Percentiles rank a stretch among this genome's conserved stretches.
These are phyloP conservation scores for Thripadectes ignobilis DNA, from an alignment of 2,797 vertebrate species.

Conservation along the genomic window DNA sequence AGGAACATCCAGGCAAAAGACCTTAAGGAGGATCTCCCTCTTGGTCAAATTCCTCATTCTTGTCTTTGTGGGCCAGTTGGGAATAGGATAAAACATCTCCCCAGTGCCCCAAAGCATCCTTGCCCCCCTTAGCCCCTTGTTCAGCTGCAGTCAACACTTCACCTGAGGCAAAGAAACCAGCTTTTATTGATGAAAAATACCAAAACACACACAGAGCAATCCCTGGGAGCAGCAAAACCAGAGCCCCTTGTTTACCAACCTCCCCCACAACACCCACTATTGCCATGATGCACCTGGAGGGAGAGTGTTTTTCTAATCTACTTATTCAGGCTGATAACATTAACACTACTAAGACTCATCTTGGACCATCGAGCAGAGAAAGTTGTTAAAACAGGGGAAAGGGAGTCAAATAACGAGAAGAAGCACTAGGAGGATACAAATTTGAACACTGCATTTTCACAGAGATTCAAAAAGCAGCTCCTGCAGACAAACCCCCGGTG, in stretches of 20 bases:
- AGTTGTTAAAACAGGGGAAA: background rate
- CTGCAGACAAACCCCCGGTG: background rate
- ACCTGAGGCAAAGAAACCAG: background rate
- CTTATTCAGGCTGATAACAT: background rate
- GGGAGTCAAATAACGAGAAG: background rate
- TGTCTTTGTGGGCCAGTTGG: background rate
- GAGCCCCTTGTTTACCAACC: background rate
- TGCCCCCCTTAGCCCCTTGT: background rate
- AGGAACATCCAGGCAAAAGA: rapidly evolving
- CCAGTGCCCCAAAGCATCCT: background rate
- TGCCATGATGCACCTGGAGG: background rate
- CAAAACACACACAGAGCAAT: background rate
- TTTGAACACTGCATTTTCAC: background rate
- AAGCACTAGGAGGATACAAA: background rate
- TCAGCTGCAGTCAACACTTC: background rate
- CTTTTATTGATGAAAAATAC: constrained; percentile 33
- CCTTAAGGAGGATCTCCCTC: background rate
- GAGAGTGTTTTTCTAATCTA: background rate
- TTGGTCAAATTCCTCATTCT: background rate
- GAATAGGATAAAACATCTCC: background rate
- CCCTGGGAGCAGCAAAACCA: background rate
- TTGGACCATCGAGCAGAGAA: background rate
- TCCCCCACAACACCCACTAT: background rate
- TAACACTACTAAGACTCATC: background rate
- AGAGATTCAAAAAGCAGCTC: background rate